These are phyloP conservation scores for Pseudomyrmex cubaensis DNA, from an alignment of 1,140 invertebrate genomes.

Conservation along the genomic window DNA sequence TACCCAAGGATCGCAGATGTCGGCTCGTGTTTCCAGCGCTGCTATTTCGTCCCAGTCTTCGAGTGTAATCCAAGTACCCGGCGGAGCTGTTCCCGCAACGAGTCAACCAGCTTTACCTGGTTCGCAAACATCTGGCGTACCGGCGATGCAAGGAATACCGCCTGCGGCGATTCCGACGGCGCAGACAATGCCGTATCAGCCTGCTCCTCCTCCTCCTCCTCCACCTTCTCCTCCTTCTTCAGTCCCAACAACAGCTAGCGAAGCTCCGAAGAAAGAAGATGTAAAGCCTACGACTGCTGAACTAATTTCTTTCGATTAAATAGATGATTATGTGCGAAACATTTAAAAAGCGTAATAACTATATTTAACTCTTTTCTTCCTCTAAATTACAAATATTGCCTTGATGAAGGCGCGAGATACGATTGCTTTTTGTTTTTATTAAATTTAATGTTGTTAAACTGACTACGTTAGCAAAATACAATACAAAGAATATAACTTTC, in stretches of 20 bases:
- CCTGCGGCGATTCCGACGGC: constrained; percentile 61
- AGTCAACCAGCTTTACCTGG: constrained; percentile 57
- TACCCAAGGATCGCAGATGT: constrained; percentile 60
- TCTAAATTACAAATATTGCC: constrained; percentile 28
- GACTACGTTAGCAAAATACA: constrained; percentile 13
- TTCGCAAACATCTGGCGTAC: constrained; percentile 51
- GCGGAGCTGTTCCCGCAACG: constrained; percentile 44
- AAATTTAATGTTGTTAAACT: constrained; percentile 5
- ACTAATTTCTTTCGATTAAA: constrained; percentile 82
- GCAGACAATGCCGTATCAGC: constrained; percentile 67
- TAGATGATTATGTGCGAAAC: constrained; percentile 28
- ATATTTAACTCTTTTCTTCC: not conserved
- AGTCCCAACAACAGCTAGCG: constrained; percentile 57
- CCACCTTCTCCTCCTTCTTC: constrained; percentile 11
- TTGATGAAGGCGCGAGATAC: not conserved
- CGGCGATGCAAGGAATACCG: constrained; percentile 54
- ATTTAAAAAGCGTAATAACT: constrained; percentile 57
- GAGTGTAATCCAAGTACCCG: constrained; percentile 56
- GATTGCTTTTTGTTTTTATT: constrained; percentile 17
- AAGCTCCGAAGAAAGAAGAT: constrained; percentile 66
- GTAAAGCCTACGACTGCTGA: constrained; percentile 80
- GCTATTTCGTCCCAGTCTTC: constrained; percentile 63
- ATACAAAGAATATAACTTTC: not conserved
- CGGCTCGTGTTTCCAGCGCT: constrained; percentile 57
- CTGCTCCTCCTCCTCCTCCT: not conserved